Evolutionary conservation across 2,888 invertebrate species (phyloP).

Genomic region (Achlya flavicornis): DNA sequence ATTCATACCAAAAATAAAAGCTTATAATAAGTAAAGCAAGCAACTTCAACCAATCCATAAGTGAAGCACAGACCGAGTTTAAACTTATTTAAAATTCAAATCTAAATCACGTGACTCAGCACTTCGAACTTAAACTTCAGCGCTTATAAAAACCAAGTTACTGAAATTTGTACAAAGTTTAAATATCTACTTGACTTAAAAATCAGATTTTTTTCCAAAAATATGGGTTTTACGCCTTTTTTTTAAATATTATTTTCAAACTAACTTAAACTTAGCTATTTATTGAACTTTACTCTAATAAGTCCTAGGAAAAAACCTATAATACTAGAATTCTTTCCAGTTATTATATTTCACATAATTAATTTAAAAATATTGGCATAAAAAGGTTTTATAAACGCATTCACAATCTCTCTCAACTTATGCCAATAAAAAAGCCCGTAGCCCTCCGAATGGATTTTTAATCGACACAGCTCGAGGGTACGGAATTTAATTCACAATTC

Average conservation of each 20-base stretch:
- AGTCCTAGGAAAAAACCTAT: too few relatives aligned
- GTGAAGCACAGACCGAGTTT: not conserved
- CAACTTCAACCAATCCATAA: not conserved
- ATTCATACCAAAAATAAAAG: too few relatives aligned
- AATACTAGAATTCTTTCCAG: too few relatives aligned
- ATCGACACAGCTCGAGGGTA: not conserved
- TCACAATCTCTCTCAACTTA: not conserved
- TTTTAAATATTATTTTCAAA: too few relatives aligned
- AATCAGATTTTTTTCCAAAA: too few relatives aligned
- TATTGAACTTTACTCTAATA: too few relatives aligned
- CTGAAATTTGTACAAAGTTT: not conserved
- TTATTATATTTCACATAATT: too few relatives aligned
- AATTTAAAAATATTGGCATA: too few relatives aligned
- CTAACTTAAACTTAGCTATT: too few relatives aligned
- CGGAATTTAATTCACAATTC: not conserved
- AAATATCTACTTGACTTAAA: not conserved
- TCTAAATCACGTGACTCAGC: not conserved
- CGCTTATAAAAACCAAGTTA: not conserved
- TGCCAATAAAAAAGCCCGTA: not conserved
- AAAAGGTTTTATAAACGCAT: too few relatives aligned
- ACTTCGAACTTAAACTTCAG: not conserved
- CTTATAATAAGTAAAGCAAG: too few relatives aligned
- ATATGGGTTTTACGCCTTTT: too few relatives aligned
- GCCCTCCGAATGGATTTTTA: not conserved
- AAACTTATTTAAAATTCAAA: conserved; percentile 1